phyloP scores from a whole-genome alignment of 1,140 invertebrate genomes.

The Camponotus pennsylvanicus region DNA sequence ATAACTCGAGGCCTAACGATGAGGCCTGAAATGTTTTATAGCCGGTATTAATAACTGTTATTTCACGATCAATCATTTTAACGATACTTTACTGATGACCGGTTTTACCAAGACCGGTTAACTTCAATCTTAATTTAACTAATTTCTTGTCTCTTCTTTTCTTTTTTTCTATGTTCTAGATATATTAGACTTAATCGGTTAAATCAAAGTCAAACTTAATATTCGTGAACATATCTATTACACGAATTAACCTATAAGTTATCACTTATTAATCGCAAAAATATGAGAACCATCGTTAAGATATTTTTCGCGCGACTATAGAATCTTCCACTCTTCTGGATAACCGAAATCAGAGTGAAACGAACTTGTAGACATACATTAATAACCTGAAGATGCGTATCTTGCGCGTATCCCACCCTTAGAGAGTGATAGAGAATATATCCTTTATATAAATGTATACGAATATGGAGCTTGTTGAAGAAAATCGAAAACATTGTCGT shows the following conservation, averaged over 20 bases:
- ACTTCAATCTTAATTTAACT: constrained; percentile 14
- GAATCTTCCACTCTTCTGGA: constrained; percentile 72
- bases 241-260: neutral
- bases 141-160: neutral
- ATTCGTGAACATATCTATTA: neutral
- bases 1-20: constrained; percentile 8
- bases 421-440: constrained; percentile 74
- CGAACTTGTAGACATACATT: constrained; percentile 82
- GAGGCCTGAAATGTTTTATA: constrained; percentile 8
- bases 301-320: constrained; percentile 73
- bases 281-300: constrained; percentile 75
- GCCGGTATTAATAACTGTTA: constrained; percentile 47
- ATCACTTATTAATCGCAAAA: neutral
- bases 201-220: neutral
- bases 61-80: constrained; percentile 56
- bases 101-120: constrained; percentile 1
- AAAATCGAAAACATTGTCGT: constrained; percentile 78
- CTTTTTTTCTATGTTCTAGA: neutral
- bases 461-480: constrained; percentile 80
- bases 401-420: constrained; percentile 75
- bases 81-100: constrained; percentile 25
- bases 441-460: constrained; percentile 83
- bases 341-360: constrained; percentile 59
- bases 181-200: neutral
- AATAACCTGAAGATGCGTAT: constrained; percentile 84